Base-by-base conservation (phyloP, 2,888 invertebrate species). In the Hydroisotoma schaefferi region DNA sequence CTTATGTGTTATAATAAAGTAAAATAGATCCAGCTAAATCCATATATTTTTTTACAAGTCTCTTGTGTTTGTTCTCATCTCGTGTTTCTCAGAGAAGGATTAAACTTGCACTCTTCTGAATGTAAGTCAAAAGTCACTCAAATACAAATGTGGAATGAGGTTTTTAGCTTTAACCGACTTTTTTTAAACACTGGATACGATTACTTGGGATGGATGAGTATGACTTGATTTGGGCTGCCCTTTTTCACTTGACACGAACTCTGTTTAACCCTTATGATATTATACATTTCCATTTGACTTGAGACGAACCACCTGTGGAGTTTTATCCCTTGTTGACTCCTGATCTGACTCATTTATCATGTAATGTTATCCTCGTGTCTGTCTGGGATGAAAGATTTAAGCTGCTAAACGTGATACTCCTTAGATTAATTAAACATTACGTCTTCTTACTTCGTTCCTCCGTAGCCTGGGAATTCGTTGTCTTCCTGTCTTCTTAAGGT, bases 261-360 rank as follows among this genome's bases (percentile, higher is more conserved):
- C 5, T 22, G 22, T 8, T 49, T 49, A 23, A 49, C 26, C n/a
- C 28, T 49, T 49, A 10, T 15, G n/a, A n/a, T n/a, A n/a, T n/a
- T n/a, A n/a, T n/a, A n/a, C n/a, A n/a, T n/a, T n/a, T n/a, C n/a
- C n/a, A n/a, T n/a, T n/a, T n/a, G n/a, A n/a, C 40, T 18, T 40
- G 20, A 26, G 28, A 15, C 28, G n/a, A 49, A 18, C 49, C 49
- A 49, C 49, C 49, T 28, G 33, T 28, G 37, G 29, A 52, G 51
- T 52, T 37, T 52, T 52, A 27, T 52, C 51, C n/a, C 51, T 52
- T 29, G 37, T 52, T 52, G 51, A 52, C 51, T 52, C 22, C 25
- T 52, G 51, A 52, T 52, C 51, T 25, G 29, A 22, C 51, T 52
- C 51, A 37, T 52, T 52, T 37, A 52, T 52, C 51, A 52, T 52